Evolutionary conservation across 2,888 invertebrate species (phyloP).

Genomic region (Galerucella nymphaeae): DNA sequence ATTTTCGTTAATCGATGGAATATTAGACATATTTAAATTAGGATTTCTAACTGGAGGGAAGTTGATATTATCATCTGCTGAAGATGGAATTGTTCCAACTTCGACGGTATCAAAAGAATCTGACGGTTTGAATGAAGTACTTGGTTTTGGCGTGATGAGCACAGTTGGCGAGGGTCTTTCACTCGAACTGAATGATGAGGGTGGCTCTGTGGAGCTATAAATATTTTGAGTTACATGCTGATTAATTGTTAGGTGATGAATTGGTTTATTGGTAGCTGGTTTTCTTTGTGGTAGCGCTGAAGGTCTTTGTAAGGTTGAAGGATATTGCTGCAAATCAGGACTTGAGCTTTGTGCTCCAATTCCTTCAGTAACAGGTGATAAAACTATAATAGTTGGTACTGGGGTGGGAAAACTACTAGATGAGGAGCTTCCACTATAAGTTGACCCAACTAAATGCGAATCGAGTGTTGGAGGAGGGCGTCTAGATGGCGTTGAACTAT

Average conservation of each 20-base stretch:
- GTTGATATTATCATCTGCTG: conserved; percentile 75
- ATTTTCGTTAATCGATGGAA: conserved; percentile 68
- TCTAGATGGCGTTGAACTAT: conserved; percentile 52
- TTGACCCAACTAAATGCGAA: conserved; percentile 55
- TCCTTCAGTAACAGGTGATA: conserved; percentile 66
- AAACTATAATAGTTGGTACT: conserved; percentile 72
- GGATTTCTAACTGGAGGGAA: conserved; percentile 90
- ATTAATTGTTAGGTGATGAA: conserved; percentile 70
- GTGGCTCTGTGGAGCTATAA: conserved; percentile 66
- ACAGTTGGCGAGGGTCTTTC: conserved; percentile 66
- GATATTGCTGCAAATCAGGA: conserved; percentile 56
- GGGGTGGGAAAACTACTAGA: conserved; percentile 59
- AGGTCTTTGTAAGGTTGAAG: conserved; percentile 48
- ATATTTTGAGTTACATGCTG: conserved; percentile 72
- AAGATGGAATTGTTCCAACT: conserved; percentile 67
- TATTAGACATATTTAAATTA: conserved; percentile 77
- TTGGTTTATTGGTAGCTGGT: conserved; percentile 57
- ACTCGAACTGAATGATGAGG: conserved; percentile 57
- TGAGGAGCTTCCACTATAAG: conserved; percentile 55
- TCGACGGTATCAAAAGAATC: conserved; percentile 52
- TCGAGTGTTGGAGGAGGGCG: conserved; percentile 41
- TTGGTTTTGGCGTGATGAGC: conserved; percentile 77
- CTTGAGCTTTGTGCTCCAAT: conserved; percentile 31
- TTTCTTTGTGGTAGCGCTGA: conserved; percentile 59
- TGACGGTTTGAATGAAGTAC: conserved; percentile 55